Percentiles rank a stretch among this genome's conserved stretches.
Conservation (phyloP, 2,113 vertebrate species). For the Ornithorhynchus anatinus region DNA sequence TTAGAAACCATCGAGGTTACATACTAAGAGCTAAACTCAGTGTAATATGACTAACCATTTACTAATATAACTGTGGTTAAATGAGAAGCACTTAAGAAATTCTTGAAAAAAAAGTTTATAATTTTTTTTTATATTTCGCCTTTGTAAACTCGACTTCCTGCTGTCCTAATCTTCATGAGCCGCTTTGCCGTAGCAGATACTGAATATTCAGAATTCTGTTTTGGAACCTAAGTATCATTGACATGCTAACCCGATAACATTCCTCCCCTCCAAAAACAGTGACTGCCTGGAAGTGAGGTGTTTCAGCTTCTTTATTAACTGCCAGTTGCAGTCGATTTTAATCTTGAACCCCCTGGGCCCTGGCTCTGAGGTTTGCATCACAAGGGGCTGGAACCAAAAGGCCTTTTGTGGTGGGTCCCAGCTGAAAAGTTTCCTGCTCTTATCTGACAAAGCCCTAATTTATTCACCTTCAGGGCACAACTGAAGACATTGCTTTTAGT, state of each 20-base stretch:
- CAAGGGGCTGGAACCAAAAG: background rate
- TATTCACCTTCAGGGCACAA: background rate
- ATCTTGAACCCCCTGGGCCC: background rate
- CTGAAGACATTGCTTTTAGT: conserved; percentile 1
- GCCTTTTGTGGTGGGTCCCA: background rate
- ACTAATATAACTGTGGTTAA: no score
- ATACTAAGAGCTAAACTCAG: no score
- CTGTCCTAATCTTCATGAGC: background rate
- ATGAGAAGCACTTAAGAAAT: no score
- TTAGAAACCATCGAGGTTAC: no score
- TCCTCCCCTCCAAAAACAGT: background rate
- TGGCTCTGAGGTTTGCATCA: background rate
- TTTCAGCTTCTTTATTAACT: background rate
- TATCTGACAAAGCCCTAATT: background rate
- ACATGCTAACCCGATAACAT: background rate
- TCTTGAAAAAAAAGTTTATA: no score
- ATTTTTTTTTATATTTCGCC: conserved; percentile 2
- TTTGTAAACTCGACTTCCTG: background rate
- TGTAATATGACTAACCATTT: no score
- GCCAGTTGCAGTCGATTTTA: background rate
- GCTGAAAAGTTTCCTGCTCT: background rate
- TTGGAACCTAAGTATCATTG: background rate
- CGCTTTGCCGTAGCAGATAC: background rate
- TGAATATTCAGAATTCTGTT: background rate
- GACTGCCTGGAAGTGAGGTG: background rate